Evolutionary conservation across 2,113 vertebrate genomes (phyloP).

Genomic region (Burhinus bistriatus): DNA sequence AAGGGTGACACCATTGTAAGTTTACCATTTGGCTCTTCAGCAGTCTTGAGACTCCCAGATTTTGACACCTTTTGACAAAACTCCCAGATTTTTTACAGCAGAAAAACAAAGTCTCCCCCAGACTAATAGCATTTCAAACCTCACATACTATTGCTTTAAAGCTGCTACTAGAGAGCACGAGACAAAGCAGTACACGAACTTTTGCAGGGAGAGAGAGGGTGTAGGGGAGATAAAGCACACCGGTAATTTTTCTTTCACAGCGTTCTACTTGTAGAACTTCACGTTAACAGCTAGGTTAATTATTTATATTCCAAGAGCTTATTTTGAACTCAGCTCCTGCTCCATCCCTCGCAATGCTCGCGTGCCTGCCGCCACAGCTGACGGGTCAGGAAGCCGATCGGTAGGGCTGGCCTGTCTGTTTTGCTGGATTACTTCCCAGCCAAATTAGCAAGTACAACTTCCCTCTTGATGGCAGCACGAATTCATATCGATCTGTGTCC

Average conservation of each 20-base stretch:
- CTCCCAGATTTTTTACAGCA: background rate
- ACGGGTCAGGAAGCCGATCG: background rate
- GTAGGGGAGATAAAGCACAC: background rate
- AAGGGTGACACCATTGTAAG: background rate
- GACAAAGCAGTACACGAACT: background rate
- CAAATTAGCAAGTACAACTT: background rate
- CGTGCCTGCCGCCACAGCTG: fast-evolving
- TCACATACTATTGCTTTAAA: background rate
- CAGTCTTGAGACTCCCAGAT: too few relatives aligned
- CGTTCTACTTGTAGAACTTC: background rate
- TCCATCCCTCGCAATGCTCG: background rate
- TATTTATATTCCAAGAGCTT: background rate
- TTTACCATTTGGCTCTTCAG: background rate
- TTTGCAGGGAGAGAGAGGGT: background rate
- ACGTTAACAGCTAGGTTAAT: background rate
- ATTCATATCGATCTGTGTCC: background rate
- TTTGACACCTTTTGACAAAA: background rate
- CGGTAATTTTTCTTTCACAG: background rate
- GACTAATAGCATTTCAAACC: background rate
- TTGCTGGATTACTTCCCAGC: background rate
- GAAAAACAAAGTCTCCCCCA: background rate
- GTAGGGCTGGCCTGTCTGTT: fast-evolving
- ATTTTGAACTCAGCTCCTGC: background rate
- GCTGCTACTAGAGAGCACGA: background rate
- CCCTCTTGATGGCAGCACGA: background rate